A percentile compares a stretch with the other conserved stretches of the same genome.
Evolutionary conservation across 92 coral and sea anemone genomes (phyloP).

Genomic region (Palythoa heliodiscus): DNA sequence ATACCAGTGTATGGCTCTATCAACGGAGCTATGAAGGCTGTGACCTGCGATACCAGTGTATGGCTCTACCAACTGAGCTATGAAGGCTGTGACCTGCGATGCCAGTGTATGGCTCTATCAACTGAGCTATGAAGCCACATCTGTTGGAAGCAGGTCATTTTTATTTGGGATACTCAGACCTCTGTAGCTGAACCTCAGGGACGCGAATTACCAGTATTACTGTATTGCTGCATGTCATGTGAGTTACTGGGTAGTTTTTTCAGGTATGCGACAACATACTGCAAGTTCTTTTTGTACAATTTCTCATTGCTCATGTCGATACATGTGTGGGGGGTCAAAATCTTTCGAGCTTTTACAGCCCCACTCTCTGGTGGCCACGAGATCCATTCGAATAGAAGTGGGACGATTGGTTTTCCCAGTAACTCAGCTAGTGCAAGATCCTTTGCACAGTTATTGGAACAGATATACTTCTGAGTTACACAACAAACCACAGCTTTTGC

Average conservation of each 20-base stretch:
- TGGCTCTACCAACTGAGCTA: too few relatives aligned
- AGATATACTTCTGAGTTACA: constrained; percentile 83
- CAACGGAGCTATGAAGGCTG: too few relatives aligned
- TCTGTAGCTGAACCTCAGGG: background rate
- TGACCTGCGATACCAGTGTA: too few relatives aligned
- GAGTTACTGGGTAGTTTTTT: constrained; percentile 54
- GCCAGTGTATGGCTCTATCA: too few relatives aligned
- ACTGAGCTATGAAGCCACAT: too few relatives aligned
- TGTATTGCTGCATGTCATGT: background rate
- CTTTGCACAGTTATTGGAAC: constrained; percentile 89
- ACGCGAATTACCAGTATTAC: background rate
- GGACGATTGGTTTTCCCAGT: constrained; percentile 81
- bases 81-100: too few relatives aligned
- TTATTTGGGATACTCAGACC: too few relatives aligned
- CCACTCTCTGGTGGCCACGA: constrained; percentile 92
- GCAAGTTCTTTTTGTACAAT: constrained; percentile 69
- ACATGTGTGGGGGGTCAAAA: constrained; percentile 67
- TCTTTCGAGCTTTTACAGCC: constrained; percentile 72
- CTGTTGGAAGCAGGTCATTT: too few relatives aligned
- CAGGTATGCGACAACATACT: constrained; percentile 55
- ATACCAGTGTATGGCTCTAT: too few relatives aligned
- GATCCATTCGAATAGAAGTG: constrained; percentile 89
- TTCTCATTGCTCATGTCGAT: constrained; percentile 92
- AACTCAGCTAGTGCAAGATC: constrained; percentile 83
- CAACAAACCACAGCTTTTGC: constrained; percentile 86